Percentiles rank a stretch among this genome's conserved stretches.
These are phyloP conservation scores for Athalia circularis DNA, from an alignment of 2,888 invertebrate genomes.

Conservation along the genomic window DNA sequence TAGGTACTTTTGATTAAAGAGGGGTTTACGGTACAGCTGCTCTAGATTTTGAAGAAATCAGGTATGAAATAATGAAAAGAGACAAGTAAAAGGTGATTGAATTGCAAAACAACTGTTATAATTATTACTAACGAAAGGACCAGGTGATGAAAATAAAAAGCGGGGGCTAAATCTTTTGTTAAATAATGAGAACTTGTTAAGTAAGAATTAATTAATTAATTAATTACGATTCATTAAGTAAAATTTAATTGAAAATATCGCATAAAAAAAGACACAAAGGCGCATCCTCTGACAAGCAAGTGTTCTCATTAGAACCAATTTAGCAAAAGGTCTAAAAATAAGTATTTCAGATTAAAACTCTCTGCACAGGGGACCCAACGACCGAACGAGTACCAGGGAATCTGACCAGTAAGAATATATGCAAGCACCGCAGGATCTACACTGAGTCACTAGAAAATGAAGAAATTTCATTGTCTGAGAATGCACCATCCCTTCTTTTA, in stretches of 20 bases:
- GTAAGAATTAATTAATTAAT: neutral
- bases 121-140: too few species aligned
- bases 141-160: neutral
- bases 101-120: too few species aligned
- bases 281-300: conserved; percentile 31
- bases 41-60: too few species aligned
- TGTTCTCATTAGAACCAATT: conserved; percentile 61
- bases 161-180: neutral
- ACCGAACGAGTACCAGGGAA: neutral
- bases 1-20: too few species aligned
- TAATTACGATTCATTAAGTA: conserved; percentile 12
- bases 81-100: too few species aligned
- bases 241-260: neutral
- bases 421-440: conserved; percentile 16
- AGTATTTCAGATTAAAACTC: conserved; percentile 45
- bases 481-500: neutral
- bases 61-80: too few species aligned
- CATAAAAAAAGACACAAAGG: neutral
- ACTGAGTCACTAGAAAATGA: conserved; percentile 22
- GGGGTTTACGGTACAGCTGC: too few species aligned
- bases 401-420: neutral
- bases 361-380: neutral
- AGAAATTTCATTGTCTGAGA: neutral
- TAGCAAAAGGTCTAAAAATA: conserved; percentile 65
- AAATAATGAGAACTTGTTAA: neutral